A percentile compares a stretch with the other conserved stretches of the same genome.
Evolutionary conservation across 1,140 invertebrate species (phyloP).

Genomic region (Drosophila bocqueti): DNA sequence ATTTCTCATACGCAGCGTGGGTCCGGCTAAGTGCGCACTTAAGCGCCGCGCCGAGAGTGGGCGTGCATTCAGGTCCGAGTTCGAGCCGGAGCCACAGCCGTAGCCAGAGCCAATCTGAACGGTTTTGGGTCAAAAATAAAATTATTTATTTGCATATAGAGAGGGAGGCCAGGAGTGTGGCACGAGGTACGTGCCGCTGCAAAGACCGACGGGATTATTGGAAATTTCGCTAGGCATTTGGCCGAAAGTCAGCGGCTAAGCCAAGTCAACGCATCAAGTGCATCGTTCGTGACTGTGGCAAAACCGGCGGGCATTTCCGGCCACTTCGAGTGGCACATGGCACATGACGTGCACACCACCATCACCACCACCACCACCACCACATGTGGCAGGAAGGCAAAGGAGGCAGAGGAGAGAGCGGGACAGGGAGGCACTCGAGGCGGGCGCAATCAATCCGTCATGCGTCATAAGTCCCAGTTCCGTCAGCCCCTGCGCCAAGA

Average conservation of each 20-base stretch:
- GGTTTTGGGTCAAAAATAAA: conserved; percentile 60
- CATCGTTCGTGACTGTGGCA: conserved; percentile 38
- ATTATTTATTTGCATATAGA: conserved; percentile 61
- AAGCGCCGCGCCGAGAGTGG: conserved; percentile 25
- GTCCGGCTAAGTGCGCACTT: conserved; percentile 58
- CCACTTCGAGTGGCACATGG: conserved; percentile 21
- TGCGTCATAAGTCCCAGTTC: conserved; percentile 48
- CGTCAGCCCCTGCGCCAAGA: conserved; percentile 26
- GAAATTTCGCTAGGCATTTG: conserved; percentile 1
- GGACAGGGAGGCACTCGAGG: conserved; percentile 7
- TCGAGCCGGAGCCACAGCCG: not conserved
- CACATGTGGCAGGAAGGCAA: conserved; percentile 1
- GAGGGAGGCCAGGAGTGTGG: not conserved
- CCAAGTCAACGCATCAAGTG: conserved; percentile 36
- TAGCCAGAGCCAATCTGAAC: conserved; percentile 40
- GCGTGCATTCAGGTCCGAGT: conserved; percentile 3
- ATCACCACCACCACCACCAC: no score
- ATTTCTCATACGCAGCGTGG: conserved; percentile 63
- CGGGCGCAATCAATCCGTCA: conserved; percentile 38
- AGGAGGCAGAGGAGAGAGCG: not conserved
- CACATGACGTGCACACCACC: not conserved
- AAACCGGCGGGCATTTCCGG: conserved; percentile 18
- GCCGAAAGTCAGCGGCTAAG: conserved; percentile 33
- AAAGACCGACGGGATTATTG: conserved; percentile 37
- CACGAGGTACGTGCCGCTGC: conserved; percentile 21